A percentile compares a stretch with the other conserved stretches of the same genome.
phyloP scores from a whole-genome alignment of 2,113 vertebrate genomes.

The Pangasianodon hypophthalmus region DNA sequence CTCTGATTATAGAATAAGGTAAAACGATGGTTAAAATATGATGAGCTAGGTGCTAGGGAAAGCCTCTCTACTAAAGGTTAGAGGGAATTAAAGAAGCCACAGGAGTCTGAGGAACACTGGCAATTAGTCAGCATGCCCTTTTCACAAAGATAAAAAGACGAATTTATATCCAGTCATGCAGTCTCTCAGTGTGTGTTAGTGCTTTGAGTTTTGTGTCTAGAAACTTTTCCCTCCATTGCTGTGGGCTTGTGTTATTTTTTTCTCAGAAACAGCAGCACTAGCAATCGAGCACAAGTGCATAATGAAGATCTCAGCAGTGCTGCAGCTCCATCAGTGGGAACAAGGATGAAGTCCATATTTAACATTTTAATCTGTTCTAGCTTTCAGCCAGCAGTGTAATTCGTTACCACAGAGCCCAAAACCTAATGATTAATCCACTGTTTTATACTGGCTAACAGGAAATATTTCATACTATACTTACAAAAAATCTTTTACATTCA shows the following conservation, averaged over 20 bases:
- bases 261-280: conserved; percentile 12
- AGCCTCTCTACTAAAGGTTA: conserved; percentile 49
- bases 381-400: conserved; percentile 67
- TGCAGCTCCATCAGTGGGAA: conserved; percentile 22
- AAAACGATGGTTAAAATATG: neutral
- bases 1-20: neutral
- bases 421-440: conserved; percentile 61
- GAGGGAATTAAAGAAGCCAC: conserved; percentile 48
- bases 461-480: neutral
- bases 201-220: conserved; percentile 26
- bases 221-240: neutral
- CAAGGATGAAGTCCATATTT: conserved; percentile 11
- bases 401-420: conserved; percentile 58
- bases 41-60: conserved; percentile 5
- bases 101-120: conserved; percentile 52
- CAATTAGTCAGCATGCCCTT: conserved; percentile 56
- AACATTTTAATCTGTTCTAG: conserved; percentile 67
- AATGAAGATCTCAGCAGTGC: conserved; percentile 35
- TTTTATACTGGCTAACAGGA: neutral
- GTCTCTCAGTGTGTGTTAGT: conserved; percentile 29
- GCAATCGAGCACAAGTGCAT: conserved; percentile 16
- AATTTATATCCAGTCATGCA: conserved; percentile 44
- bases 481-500: neutral
- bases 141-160: conserved; percentile 46
- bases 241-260: conserved; percentile 1